Base-by-base conservation (phyloP, 2,113 vertebrate genomes). In the Vulpes ferrilata region DNA sequence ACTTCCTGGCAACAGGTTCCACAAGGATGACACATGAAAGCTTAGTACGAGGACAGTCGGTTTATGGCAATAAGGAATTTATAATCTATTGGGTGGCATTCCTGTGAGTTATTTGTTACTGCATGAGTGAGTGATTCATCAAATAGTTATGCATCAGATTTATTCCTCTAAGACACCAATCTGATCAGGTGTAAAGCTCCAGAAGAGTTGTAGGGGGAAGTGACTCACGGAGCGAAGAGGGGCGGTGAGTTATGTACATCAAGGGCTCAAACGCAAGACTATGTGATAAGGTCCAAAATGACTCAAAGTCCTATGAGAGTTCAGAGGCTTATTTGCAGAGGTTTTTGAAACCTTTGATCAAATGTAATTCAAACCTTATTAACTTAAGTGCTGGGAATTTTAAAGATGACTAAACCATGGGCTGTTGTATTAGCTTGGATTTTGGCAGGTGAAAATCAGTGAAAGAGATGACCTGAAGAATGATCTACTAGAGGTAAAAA, bases 41-140 rank as follows among this genome's bases (percentile, higher is more conserved):
- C 1, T n/a, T 57, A 84, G 25, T 38, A n/a, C 4, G 62, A 60
- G 22, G 17, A 81, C 0, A 38, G 12, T 82, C 69, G 22, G 1
- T 38, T 84, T 80, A 48, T 64, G 64, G 38, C 25, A 69, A 3
- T 76, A 51, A 79, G 59, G 67, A 25, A 1, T 76, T 89, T 90
- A 74, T 69, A 74, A 48, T 35, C 4, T 62, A 78, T 30, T 51
- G 84, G 30, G 20, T 90, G 69, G 17, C 5, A 74, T 89, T 95
- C 38, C n/a, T 92, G 82, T 71, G 55, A 92, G 38, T 90, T 91
- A 87, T 80, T 85, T 95, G 23, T 90, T 30, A 78, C 30, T 62
- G 43, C 80, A 12, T 92, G n/a, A 59, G 27, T 90, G 32, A 94
- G 2, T 57, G 76, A 65, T 64, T 87, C 16, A 74, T 89, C n/a